A percentile compares a stretch with the other conserved stretches of the same genome.
These are phyloP conservation scores for Thecocarcelia acutangulata DNA, from an alignment of 2,888 invertebrate genomes.

Conservation along the genomic window DNA sequence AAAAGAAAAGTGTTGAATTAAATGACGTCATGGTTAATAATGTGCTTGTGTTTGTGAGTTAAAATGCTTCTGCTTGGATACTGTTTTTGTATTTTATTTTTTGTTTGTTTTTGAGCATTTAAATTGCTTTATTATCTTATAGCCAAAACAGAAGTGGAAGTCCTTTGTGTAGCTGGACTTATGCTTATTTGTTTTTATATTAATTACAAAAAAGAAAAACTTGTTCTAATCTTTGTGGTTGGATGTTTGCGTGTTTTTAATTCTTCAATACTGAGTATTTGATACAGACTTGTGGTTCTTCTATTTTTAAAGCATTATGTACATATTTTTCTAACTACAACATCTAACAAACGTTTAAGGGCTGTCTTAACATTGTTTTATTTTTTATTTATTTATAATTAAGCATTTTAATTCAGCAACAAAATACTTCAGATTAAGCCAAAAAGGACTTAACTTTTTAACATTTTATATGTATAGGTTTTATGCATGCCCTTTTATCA, in stretches of 20 bases:
- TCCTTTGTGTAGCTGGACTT: slow-evolving; percentile 10
- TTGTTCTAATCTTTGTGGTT: not conserved
- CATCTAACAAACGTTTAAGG: not conserved
- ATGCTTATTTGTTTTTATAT: not conserved
- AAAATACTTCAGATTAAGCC: not conserved
- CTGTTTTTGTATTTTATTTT: not conserved
- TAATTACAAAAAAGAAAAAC: not conserved
- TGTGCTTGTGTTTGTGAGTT: not conserved
- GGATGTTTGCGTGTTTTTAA: not conserved
- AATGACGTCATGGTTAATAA: slow-evolving; percentile 36
- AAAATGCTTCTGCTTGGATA: not conserved
- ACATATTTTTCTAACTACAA: not conserved
- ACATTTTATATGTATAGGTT: not conserved
- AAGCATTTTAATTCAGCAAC: slow-evolving; percentile 1
- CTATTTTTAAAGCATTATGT: not conserved
- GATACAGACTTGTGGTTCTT: not conserved
- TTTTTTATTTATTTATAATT: not conserved
- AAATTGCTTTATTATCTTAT: slow-evolving; percentile 1
- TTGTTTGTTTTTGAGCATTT: slow-evolving; percentile 22
- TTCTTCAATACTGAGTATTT: not conserved
- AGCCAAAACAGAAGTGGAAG: slow-evolving; percentile 13
- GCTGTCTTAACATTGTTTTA: not conserved
- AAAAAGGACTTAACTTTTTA: not conserved
- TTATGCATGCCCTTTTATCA: slow-evolving; percentile 27
- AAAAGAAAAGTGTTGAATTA: not conserved